These are phyloP conservation scores for Ciconia boyciana DNA, from an alignment of 2,113 vertebrate genomes.

Conservation along the genomic window DNA sequence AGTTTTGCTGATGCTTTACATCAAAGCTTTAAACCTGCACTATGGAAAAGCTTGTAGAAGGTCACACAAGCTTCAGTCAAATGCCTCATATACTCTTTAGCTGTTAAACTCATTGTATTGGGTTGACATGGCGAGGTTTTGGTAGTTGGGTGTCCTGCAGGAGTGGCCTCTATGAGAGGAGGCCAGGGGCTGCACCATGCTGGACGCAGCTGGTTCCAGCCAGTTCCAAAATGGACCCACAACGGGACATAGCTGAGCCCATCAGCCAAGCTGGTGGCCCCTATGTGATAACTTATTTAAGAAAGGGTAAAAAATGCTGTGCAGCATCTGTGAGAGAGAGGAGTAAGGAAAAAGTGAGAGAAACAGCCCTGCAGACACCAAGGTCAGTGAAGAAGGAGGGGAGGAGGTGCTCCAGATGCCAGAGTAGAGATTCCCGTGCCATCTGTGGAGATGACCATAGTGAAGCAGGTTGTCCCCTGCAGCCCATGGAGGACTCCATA, in stretches of 20 bases:
- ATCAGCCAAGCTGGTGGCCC: background rate
- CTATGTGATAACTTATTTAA: background rate
- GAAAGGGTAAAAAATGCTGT: background rate
- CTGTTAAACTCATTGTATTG: background rate
- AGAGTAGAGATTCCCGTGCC: background rate
- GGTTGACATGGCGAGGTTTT: background rate
- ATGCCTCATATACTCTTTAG: background rate
- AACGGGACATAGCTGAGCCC: background rate
- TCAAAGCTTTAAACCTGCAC: background rate
- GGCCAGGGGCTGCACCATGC: background rate
- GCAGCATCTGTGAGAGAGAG: background rate
- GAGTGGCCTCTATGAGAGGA: background rate
- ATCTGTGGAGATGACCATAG: background rate
- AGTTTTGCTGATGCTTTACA: background rate
- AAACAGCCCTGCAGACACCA: background rate
- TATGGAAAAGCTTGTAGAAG: background rate
- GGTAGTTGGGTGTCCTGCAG: background rate
- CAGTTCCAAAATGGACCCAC: background rate
- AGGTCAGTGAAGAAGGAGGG: background rate
- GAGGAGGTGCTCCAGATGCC: background rate
- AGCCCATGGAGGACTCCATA: background rate
- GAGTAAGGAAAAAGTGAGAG: background rate
- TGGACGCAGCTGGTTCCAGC: background rate
- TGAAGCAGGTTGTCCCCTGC: background rate
- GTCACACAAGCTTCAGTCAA: background rate